Percentiles rank a stretch among this genome's conserved stretches.
Evolutionary conservation across 30 jellyfish, hydroid and myxozoan genomes (phyloP).

Genomic region (Hydractinia echinata): DNA sequence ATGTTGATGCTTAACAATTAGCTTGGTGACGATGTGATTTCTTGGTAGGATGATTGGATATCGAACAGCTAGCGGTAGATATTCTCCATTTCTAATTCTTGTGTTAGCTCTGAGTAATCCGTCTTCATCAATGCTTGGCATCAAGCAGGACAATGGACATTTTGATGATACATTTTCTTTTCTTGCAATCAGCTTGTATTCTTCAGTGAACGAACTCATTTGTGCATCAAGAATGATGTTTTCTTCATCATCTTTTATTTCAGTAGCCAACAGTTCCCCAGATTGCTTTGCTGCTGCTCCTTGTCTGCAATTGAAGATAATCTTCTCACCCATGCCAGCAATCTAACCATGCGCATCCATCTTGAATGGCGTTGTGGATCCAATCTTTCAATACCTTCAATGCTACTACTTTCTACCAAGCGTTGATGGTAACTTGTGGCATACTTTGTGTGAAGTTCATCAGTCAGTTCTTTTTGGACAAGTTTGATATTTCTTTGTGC

Average conservation of each 20-base stretch:
- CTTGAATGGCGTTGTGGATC: too few relatives aligned
- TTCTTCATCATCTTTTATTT: neutral
- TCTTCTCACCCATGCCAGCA: too few relatives aligned
- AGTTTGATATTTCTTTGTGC: too few relatives aligned
- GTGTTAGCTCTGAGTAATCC: neutral
- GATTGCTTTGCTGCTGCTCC: too few relatives aligned
- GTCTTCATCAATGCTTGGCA: slow-evolving; percentile 23
- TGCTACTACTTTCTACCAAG: too few relatives aligned
- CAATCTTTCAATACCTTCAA: too few relatives aligned
- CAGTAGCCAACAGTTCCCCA: neutral
- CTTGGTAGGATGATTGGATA: slow-evolving; percentile 52
- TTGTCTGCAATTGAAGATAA: too few relatives aligned
- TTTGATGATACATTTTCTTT: neutral
- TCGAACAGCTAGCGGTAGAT: slow-evolving; percentile 28
- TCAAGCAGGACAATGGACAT: slow-evolving; percentile 1
- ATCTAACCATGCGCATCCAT: too few relatives aligned
- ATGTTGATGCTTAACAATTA: slow-evolving; percentile 26
- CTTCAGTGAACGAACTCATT: neutral
- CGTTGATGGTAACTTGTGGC: too few relatives aligned
- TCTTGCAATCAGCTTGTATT: neutral
- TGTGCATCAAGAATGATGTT: neutral
- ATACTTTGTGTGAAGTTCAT: too few relatives aligned
- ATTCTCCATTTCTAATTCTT: neutral
- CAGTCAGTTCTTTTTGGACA: too few relatives aligned
- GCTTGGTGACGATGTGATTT: slow-evolving; percentile 14